phyloP scores from a whole-genome alignment of 2,888 invertebrate species.

The Dasysyrphus albostriatus region DNA sequence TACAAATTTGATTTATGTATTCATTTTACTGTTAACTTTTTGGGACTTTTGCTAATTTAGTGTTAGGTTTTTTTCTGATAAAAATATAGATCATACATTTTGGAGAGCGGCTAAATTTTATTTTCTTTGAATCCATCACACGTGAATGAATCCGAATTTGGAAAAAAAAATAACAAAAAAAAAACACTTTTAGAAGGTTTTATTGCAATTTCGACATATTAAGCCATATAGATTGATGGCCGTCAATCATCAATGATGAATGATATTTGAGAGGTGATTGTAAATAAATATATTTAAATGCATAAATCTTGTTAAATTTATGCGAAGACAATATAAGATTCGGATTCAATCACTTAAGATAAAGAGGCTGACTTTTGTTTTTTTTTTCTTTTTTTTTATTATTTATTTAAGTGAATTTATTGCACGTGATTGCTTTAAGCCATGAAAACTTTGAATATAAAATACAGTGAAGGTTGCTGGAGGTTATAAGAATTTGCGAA shows the following conservation, averaged over 20 bases:
- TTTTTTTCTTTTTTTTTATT: no score
- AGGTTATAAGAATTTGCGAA: background rate
- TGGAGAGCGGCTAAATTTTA: no score
- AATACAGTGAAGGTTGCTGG: background rate
- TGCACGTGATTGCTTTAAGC: conserved; percentile 2
- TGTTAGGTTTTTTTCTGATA: no score
- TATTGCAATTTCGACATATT: background rate
- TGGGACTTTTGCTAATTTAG: no score
- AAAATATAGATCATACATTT: no score
- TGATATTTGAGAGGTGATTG: conserved; percentile 21
- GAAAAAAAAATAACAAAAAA: background rate
- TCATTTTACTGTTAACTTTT: background rate
- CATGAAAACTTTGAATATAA: conserved; percentile 8
- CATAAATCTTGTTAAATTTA: conserved; percentile 30
- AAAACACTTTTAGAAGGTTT: background rate
- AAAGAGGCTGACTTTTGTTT: conserved; percentile 6
- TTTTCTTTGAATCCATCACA: background rate
- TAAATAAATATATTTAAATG: conserved; percentile 4
- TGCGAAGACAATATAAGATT: conserved; percentile 26
- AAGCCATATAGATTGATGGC: background rate
- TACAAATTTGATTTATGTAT: background rate
- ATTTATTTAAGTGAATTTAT: background rate
- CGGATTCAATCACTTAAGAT: conserved; percentile 24
- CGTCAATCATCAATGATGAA: conserved; percentile 41
- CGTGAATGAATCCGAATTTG: background rate